Percentiles rank a stretch among this genome's conserved stretches.
Evolutionary conservation across 2,113 vertebrate species (phyloP).

Genomic region (Micronycteris hirsuta): DNA sequence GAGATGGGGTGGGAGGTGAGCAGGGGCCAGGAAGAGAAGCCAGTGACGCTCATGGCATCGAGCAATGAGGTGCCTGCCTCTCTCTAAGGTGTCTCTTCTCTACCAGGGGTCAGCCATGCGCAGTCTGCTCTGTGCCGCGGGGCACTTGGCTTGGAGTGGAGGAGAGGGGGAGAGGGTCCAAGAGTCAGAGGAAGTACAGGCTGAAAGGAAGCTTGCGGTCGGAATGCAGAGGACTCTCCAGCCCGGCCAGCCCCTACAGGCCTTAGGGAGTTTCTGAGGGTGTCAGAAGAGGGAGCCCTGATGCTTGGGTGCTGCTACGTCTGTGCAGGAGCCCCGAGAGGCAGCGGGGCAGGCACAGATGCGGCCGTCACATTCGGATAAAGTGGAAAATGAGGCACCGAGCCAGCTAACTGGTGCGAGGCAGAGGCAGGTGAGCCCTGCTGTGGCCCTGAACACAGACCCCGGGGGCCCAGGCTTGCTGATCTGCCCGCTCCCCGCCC

Average conservation of each 20-base stretch:
- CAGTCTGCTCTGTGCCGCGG: background rate
- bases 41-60: rapidly evolving
- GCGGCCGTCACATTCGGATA: background rate
- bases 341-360: background rate
- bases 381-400: background rate
- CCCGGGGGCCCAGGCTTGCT: background rate
- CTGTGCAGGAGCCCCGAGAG: background rate
- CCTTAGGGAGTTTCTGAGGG: background rate
- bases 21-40: background rate
- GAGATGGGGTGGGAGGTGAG: background rate
- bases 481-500: rapidly evolving
- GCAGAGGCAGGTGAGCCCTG: background rate
- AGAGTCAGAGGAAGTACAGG: background rate
- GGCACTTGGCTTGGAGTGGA: background rate
- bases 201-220: background rate
- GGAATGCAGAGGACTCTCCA: background rate
- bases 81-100: background rate
- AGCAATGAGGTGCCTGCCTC: rapidly evolving
- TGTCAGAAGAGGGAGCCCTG: background rate
- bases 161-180: background rate
- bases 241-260: background rate
- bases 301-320: too few species aligned
- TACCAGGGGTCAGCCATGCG: background rate
- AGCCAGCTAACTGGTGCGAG: background rate
- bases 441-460: background rate